Percentiles rank a stretch among this genome's conserved stretches.
Evolutionary conservation across 2,113 vertebrate genomes (phyloP).

Genomic region (Gopherus evgoodei): DNA sequence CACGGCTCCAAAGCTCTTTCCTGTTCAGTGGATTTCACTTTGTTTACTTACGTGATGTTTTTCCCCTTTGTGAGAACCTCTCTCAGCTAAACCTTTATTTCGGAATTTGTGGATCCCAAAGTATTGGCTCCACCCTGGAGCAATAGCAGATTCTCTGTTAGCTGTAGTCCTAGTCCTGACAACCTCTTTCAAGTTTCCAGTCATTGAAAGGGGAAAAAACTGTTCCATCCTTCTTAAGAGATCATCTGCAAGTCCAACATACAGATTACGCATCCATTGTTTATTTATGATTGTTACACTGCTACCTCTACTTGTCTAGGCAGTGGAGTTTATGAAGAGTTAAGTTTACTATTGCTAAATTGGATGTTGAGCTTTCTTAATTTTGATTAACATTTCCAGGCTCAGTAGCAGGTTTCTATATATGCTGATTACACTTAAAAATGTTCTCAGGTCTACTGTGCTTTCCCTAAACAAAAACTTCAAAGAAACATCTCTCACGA

Average conservation of each 20-base stretch:
- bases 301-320: background rate
- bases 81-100: constrained; percentile 16
- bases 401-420: background rate
- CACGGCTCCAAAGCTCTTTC: background rate
- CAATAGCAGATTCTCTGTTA: constrained; percentile 64
- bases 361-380: background rate
- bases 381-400: background rate
- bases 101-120: constrained; percentile 58
- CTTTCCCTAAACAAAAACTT: background rate
- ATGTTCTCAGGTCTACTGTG: background rate
- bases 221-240: constrained; percentile 50
- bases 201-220: constrained; percentile 21
- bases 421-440: background rate
- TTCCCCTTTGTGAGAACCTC: constrained; percentile 39
- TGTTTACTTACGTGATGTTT: constrained; percentile 3
- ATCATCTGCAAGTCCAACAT: background rate
- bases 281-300: background rate
- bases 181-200: constrained; percentile 64
- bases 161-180: constrained; percentile 69
- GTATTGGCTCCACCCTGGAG: constrained; percentile 56
- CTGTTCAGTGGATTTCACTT: background rate
- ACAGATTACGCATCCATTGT: background rate
- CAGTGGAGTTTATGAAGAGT: background rate
- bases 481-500: background rate
- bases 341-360: background rate